phyloP scores from a whole-genome alignment of 2,113 vertebrate species.

The Bufo bufo region DNA sequence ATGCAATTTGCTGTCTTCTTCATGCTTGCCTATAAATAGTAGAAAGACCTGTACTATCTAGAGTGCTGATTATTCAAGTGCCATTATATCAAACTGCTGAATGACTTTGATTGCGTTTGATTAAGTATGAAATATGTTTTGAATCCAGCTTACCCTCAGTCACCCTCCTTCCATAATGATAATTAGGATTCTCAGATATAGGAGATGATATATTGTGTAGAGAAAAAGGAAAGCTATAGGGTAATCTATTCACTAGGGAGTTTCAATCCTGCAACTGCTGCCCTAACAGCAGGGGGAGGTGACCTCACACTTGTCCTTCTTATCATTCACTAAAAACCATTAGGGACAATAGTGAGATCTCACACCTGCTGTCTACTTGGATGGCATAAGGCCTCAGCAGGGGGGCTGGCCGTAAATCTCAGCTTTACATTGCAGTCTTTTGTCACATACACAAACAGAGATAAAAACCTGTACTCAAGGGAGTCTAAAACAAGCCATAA shows the following conservation, averaged over 20 bases:
- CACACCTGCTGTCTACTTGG: constrained; percentile 88
- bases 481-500: constrained; percentile 51
- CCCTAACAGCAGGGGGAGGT: constrained; percentile 79
- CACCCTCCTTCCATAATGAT: constrained; percentile 62
- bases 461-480: constrained; percentile 42
- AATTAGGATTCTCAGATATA: constrained; percentile 63
- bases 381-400: constrained; percentile 68
- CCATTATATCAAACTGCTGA: constrained; percentile 64
- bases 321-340: constrained; percentile 85
- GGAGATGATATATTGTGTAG: constrained; percentile 65
- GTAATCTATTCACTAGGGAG: constrained; percentile 75
- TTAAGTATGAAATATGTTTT: constrained; percentile 66
- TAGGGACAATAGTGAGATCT: constrained; percentile 73
- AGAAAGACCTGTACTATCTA: constrained; percentile 67
- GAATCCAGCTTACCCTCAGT: constrained; percentile 60
- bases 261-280: constrained; percentile 78
- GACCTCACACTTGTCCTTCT: constrained; percentile 83
- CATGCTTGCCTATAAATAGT: constrained; percentile 61
- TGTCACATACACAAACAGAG: constrained; percentile 58
- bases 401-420: constrained; percentile 65
- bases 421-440: constrained; percentile 66
- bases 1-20: constrained; percentile 62
- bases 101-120: constrained; percentile 69
- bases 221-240: constrained; percentile 64
- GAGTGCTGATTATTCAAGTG: constrained; percentile 68